These are phyloP conservation scores for Uloborus plumipes DNA, from an alignment of 2,888 invertebrate species.

Conservation along the genomic window DNA sequence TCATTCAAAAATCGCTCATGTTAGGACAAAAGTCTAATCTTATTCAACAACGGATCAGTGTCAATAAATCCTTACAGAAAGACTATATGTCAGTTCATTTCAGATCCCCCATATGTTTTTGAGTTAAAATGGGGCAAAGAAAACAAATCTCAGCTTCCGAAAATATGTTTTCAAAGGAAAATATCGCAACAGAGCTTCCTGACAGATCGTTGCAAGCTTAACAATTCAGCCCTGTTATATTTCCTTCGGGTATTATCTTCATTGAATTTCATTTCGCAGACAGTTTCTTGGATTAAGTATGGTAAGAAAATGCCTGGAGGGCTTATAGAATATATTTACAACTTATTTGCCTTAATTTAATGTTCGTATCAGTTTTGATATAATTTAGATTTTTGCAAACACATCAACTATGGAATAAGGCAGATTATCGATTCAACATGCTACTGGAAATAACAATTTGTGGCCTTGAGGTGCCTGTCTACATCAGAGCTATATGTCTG, in stretches of 20 bases:
- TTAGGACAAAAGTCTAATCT: too few species aligned
- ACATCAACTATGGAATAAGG: too few species aligned
- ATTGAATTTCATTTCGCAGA: not conserved
- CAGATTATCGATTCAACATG: too few species aligned
- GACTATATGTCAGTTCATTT: not conserved
- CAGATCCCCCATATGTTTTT: constrained; percentile 13
- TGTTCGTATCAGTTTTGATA: too few species aligned
- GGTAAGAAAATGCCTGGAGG: not conserved
- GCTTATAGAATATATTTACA: not conserved
- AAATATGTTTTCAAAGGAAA: constrained; percentile 5
- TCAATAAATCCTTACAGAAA: not conserved
- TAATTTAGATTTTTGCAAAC: too few species aligned
- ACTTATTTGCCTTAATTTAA: too few species aligned
- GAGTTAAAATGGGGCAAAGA: constrained; percentile 11
- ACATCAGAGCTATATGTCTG: too few species aligned
- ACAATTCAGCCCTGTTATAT: constrained; percentile 8
- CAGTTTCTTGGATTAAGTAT: too few species aligned
- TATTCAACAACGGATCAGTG: too few species aligned
- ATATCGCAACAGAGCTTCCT: constrained; percentile 13
- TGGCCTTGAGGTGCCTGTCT: too few species aligned
- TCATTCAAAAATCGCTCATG: too few species aligned
- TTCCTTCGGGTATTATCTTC: constrained; percentile 24
- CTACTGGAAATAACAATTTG: too few species aligned
- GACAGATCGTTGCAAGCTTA: constrained; percentile 21
- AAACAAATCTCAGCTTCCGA: constrained; percentile 30